Evolutionary conservation across 2,797 vertebrate genomes (phyloP), one percentile per base, ranked within the genome.

Genomic region (Lutjanus argentimaculatus): DNA sequence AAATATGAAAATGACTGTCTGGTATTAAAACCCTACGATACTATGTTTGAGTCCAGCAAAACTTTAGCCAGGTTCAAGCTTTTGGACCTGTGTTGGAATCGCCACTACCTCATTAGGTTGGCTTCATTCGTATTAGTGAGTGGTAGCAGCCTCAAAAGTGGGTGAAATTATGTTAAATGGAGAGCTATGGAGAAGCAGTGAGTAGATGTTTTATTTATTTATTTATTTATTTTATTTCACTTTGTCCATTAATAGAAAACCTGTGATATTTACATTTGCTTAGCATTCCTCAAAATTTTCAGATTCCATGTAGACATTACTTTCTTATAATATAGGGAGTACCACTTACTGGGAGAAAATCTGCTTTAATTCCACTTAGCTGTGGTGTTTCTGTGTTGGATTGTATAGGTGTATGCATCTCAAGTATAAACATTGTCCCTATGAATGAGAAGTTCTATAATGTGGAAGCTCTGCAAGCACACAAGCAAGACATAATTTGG

Each of bases 401-500:
- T 61, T 74, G 57, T 63, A 30, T 17, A 45, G 45, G 48, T 40
- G 13, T 22, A 61, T 65, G 22, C 46, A 67, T 77, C 40, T 74
- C 1, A 0, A 58, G 53, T 68, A 57, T 36, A 77, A 55, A 46
- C 53, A 75, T 21, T 80, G 58, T 75, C 55, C 59, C 63, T 8
- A 9, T 64, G 61, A 86, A 85, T 61, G 57, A 82, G 67, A 80
- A 52, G 30, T 62, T 79, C 17, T 12, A 51, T 66, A 42, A 82
- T 67, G 68, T 72, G 53, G 72, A 83, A 63, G 48, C 55, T 75
- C 42, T 76, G 74, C 65, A 45, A 81, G 72, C 52, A 62, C 49
- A 62, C 49, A 67, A 68, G 55, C 48, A 67, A 81, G 71, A 81
- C 55, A 71, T 72, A 55, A 59, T 91, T 91, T 91, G 78, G 78